Percentiles rank a stretch among this genome's conserved stretches.
These are phyloP conservation scores for Phalacrocorax pelagicus DNA, from an alignment of 2,113 vertebrate genomes.

Conservation along the genomic window DNA sequence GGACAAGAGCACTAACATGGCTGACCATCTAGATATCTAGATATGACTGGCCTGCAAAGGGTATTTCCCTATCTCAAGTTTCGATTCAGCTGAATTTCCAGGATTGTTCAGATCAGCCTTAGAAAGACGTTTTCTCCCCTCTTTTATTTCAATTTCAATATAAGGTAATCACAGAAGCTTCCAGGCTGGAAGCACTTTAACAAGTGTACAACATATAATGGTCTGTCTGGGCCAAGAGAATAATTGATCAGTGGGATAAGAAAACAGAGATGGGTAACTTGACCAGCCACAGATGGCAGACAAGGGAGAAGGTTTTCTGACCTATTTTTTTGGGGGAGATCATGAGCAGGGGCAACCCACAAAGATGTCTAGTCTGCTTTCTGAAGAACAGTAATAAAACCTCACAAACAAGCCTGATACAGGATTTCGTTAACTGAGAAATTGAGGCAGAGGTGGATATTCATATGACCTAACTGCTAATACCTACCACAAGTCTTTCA, in stretches of 20 bases:
- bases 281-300: not conserved
- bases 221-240: not conserved
- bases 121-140: not conserved
- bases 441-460: not conserved
- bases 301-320: not conserved
- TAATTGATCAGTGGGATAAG: not conserved
- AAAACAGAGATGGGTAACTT: not conserved
- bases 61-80: not conserved
- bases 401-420: not conserved
- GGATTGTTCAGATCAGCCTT: not conserved
- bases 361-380: not conserved
- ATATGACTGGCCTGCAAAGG: not conserved
- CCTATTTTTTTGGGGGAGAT: not conserved
- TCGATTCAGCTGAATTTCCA: not conserved
- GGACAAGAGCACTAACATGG: not conserved
- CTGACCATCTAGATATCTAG: rapidly evolving
- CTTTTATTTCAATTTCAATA: not conserved
- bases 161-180: not conserved
- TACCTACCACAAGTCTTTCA: not conserved
- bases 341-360: not conserved
- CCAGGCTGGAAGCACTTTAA: not conserved
- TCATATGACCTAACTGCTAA: not conserved
- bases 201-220: not conserved
- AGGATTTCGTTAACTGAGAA: not conserved
- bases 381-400: not conserved